phyloP scores from a whole-genome alignment of 2,797 vertebrate genomes.

The Sebastolobus alascanus region DNA sequence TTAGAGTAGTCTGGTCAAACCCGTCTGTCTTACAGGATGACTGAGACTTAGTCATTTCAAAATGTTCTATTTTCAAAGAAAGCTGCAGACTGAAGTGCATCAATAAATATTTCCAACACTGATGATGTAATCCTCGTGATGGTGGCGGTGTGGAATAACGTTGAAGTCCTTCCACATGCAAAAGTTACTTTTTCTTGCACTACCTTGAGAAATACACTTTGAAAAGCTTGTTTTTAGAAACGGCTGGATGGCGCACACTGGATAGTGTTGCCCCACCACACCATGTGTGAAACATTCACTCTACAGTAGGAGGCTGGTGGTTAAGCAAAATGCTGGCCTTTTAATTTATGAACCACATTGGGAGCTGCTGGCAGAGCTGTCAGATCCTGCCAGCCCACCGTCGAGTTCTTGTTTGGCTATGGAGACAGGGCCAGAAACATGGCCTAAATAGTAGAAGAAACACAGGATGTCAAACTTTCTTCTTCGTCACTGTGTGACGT shows the following conservation, averaged over 20 bases:
- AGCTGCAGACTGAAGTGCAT: not conserved
- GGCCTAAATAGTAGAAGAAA: not conserved
- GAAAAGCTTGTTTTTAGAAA: not conserved
- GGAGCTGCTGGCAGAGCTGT: not conserved
- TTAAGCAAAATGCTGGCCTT: constrained; percentile 16
- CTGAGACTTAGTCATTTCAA: not conserved
- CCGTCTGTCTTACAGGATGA: not conserved
- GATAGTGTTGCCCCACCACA: constrained; percentile 2
- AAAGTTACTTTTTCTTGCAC: not conserved
- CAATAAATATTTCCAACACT: constrained; percentile 3
- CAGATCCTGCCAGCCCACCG: not conserved
- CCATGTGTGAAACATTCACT: constrained; percentile 19
- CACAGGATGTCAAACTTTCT: not conserved
- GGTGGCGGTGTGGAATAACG: not conserved
- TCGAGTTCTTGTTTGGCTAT: not conserved
- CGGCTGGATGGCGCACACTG: not conserved
- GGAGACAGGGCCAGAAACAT: not conserved
- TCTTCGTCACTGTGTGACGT: not conserved
- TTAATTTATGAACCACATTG: constrained; percentile 12
- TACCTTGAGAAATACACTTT: not conserved
- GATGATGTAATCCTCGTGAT: not conserved
- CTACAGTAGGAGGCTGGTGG: not conserved
- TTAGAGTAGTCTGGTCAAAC: constrained; percentile 5
- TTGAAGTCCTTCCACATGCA: not conserved
- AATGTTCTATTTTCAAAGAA: not conserved